Base-by-base conservation (phyloP, 2,888 invertebrate genomes). In the Meliscaeva auricollis region DNA sequence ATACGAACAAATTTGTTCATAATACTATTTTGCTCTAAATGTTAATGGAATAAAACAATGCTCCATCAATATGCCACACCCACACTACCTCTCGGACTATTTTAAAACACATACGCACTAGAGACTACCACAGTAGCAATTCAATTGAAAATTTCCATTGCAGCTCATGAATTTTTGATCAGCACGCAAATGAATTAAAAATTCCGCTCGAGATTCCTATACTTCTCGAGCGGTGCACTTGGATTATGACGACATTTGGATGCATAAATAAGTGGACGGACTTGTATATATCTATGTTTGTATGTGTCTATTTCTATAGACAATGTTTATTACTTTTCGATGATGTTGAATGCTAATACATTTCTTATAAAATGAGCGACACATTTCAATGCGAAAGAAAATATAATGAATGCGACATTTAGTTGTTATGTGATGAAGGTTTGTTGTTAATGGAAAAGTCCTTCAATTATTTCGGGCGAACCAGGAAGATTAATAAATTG, bases 131-230 rank as follows among this genome's bases (percentile, higher is more conserved):
- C 44, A 64, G 72, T 41, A 46, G 73, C 54, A 41, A 54, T 75
- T 75, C 80, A 75, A 80, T 80, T 62, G 75, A 80, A 80, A 80
- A 44, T 15, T 68, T 46, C 35, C 68, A 64, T 74, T 52, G 54
- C 60, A 54, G 74, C 69, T 75, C 62, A 69, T 80, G 80, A 75
- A 80, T 80, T 80, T 80, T 80, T 75, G 74, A 80, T 80, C 46
- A 80, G 79, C 30, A 26, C 35, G 17, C 46, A 54, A 75, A 48
- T 75, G 74, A 80, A 80, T 80, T 74, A 80, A 75, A 80, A 80
- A 80, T 80, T 80, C 75, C 52, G n/a, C 44, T 62, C 70, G 70
- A 17, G 48, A 44, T 38, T 30, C 50, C n/a, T 52, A 48, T 41
- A 13, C 9, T 35, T 48, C 8, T 11, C 15, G 8, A n/a, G 38